phyloP scores from a whole-genome alignment of 2,888 invertebrate genomes.

The Drosophila mettleri region DNA sequence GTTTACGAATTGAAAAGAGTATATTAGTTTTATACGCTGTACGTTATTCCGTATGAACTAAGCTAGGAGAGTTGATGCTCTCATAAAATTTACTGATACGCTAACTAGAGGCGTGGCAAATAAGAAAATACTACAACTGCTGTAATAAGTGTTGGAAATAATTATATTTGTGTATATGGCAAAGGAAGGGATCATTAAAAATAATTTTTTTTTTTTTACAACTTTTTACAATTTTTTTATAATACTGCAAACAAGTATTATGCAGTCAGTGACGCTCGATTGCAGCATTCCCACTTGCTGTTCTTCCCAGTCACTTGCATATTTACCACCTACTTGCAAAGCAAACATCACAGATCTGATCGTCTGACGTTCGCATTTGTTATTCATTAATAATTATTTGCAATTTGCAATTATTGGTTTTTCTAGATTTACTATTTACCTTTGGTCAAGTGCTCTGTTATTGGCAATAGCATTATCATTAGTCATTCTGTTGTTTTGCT shows the following conservation, averaged over 20 bases:
- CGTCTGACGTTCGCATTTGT: constrained; percentile 24
- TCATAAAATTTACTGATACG: too few relatives aligned
- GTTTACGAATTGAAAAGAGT: neutral
- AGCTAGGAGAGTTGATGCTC: too few relatives aligned
- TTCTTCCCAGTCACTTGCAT: neutral
- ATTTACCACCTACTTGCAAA: constrained; percentile 13
- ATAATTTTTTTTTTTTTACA: too few relatives aligned
- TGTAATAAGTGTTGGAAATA: neutral
- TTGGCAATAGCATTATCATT: constrained; percentile 49
- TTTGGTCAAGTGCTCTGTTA: constrained; percentile 24
- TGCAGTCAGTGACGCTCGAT: neutral
- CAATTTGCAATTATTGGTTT: constrained; percentile 32
- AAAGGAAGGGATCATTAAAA: too few relatives aligned
- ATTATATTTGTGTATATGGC: too few relatives aligned
- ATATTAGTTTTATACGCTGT: constrained; percentile 2
- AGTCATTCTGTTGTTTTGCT: constrained; percentile 37
- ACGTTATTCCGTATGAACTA: too few relatives aligned
- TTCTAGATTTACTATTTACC: constrained; percentile 7
- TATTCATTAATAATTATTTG: constrained; percentile 30
- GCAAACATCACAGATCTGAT: constrained; percentile 9
- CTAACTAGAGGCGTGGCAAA: too few relatives aligned
- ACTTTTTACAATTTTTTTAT: too few relatives aligned
- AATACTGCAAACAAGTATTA: neutral
- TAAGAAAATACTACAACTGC: too few relatives aligned
- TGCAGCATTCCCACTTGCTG: neutral